Evolutionary conservation across 1,140 invertebrate species (phyloP).

Genomic region (Pseudomyrmex cubaensis): DNA sequence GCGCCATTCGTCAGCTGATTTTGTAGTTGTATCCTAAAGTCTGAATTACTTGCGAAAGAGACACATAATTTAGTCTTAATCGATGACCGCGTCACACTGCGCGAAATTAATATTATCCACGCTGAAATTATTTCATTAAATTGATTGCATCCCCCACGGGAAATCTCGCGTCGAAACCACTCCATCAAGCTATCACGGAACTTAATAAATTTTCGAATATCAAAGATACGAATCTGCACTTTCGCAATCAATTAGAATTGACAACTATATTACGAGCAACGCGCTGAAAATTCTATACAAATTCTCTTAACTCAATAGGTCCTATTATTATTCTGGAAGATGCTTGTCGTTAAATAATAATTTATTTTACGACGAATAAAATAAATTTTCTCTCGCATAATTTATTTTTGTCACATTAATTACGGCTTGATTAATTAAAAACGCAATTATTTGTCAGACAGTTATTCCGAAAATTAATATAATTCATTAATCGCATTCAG

Average conservation of each 20-base stretch:
- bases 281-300: background rate
- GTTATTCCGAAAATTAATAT: background rate
- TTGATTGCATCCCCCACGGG: constrained; percentile 24
- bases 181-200: constrained; percentile 36
- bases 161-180: constrained; percentile 25
- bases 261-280: background rate
- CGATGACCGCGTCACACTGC: constrained; percentile 34
- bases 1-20: constrained; percentile 66
- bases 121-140: constrained; percentile 67
- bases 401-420: background rate
- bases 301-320: background rate
- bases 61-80: constrained; percentile 70
- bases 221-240: background rate
- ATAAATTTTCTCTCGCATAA: background rate
- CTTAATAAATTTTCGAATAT: constrained; percentile 26
- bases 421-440: background rate
- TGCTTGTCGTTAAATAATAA: too few relatives aligned
- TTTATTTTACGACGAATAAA: too few relatives aligned
- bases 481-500: background rate
- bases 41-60: constrained; percentile 66
- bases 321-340: background rate
- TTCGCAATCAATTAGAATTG: constrained; percentile 3
- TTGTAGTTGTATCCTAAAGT: constrained; percentile 65
- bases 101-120: constrained; percentile 33
- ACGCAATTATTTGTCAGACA: background rate